Percentiles rank a stretch among this genome's conserved stretches.
These are phyloP conservation scores for Hypomecis atomaria DNA, from an alignment of 2,888 invertebrate genomes.

Conservation along the genomic window DNA sequence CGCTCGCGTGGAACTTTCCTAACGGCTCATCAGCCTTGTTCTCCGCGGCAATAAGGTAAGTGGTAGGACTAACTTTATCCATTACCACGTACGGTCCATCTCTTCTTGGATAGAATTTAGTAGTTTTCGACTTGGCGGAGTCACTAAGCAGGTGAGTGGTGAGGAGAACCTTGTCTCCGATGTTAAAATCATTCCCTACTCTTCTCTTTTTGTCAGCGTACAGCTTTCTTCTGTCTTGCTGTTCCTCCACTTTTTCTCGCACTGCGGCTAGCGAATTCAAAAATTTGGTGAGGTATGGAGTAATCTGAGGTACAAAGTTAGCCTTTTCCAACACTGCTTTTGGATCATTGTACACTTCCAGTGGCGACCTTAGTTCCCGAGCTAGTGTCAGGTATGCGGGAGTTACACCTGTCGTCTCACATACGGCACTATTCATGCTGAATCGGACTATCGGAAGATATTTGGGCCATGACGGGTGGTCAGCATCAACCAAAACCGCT, in stretches of 20 bases:
- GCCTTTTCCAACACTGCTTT: not conserved
- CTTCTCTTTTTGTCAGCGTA: not conserved
- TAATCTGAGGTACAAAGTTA: not conserved
- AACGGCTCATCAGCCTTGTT: not conserved
- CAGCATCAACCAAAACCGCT: not conserved
- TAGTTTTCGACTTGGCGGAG: not conserved
- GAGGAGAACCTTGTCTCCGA: not conserved
- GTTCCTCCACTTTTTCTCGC: not conserved
- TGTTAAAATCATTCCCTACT: not conserved
- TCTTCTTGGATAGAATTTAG: not conserved
- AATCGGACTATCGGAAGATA: not conserved
- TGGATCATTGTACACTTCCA: not conserved
- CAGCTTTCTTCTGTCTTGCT: not conserved
- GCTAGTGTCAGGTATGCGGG: not conserved
- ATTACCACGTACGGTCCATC: not conserved
- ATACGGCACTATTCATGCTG: not conserved
- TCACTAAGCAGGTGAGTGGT: not conserved
- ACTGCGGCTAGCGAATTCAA: not conserved
- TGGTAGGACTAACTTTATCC: not conserved
- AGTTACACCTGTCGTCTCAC: not conserved
- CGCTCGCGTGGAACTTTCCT: not conserved
- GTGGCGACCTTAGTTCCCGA: slow-evolving; percentile 1
- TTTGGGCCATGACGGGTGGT: not conserved
- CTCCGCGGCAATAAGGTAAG: not conserved
- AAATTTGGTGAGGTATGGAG: not conserved